phyloP scores from a whole-genome alignment of 2,113 vertebrate genomes.

The Pseudorasbora parva region DNA sequence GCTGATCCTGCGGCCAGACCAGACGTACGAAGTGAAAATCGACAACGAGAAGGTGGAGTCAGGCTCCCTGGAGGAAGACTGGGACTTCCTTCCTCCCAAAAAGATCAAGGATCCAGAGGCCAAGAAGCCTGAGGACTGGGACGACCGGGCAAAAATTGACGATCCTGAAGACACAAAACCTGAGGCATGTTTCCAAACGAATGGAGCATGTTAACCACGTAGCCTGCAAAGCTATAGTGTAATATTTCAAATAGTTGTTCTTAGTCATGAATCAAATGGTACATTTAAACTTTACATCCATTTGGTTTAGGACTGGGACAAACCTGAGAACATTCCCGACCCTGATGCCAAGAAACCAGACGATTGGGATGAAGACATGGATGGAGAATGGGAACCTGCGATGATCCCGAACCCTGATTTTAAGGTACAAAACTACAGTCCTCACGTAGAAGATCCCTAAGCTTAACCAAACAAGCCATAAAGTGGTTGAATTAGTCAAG shows the following conservation, averaged over 20 bases:
- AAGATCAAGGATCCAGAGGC: slow-evolving; percentile 77
- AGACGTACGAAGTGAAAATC: slow-evolving; percentile 83
- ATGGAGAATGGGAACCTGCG: slow-evolving; percentile 81
- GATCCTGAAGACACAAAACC: slow-evolving; percentile 72
- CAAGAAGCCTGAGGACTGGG: slow-evolving; percentile 77
- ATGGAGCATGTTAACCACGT: neutral
- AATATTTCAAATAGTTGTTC: neutral
- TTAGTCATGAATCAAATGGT: neutral
- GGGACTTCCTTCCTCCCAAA: slow-evolving; percentile 80
- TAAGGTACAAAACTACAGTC: slow-evolving; percentile 70
- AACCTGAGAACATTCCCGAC: slow-evolving; percentile 81
- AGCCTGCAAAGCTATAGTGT: neutral
- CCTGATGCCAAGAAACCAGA: slow-evolving; percentile 81
- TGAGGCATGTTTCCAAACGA: slow-evolving; percentile 69
- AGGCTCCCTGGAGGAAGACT: slow-evolving; percentile 82
- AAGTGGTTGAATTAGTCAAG: neutral
- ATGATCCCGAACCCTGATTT: slow-evolving; percentile 83
- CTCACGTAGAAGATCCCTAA: neutral
- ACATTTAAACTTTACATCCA: neutral
- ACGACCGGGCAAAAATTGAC: slow-evolving; percentile 74
- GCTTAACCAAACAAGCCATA: neutral
- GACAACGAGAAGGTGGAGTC: slow-evolving; percentile 81
- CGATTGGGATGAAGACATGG: slow-evolving; percentile 81
- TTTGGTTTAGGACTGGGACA: slow-evolving; percentile 81
- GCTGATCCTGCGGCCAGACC: slow-evolving; percentile 82